Conservation (phyloP, 2,797 vertebrate species). For the Epinephelus awoara region DNA sequence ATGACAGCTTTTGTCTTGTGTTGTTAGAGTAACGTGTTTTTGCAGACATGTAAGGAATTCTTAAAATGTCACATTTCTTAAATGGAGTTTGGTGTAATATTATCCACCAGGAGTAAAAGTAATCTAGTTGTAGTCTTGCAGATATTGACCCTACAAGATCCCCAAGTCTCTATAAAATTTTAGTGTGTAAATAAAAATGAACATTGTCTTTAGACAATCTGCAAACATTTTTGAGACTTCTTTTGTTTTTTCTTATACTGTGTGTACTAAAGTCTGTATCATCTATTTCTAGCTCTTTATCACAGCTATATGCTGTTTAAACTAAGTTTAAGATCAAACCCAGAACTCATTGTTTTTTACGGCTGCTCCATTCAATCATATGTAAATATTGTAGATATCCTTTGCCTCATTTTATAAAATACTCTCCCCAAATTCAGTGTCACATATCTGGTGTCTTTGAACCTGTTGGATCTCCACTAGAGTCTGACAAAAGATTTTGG, state of each 20-base stretch:
- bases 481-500: neutral
- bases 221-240: neutral
- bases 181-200: too few species aligned
- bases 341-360: neutral
- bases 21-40: too few species aligned
- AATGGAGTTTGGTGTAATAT: too few species aligned
- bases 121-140: too few species aligned
- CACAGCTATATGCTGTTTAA: neutral
- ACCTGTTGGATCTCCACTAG: neutral
- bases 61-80: too few species aligned
- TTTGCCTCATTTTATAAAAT: constrained; percentile 2
- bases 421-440: neutral
- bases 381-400: neutral
- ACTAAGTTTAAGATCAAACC: neutral
- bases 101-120: too few species aligned
- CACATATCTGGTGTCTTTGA: neutral
- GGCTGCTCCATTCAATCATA: neutral
- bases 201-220: too few species aligned
- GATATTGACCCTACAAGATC: too few species aligned
- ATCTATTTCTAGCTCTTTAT: neutral
- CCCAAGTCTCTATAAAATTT: too few species aligned
- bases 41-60: too few species aligned
- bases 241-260: neutral
- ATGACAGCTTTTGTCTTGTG: too few species aligned
- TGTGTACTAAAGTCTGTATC: neutral